phyloP scores from a whole-genome alignment of 2,113 vertebrate species.

The Hydrolagus affinis region DNA sequence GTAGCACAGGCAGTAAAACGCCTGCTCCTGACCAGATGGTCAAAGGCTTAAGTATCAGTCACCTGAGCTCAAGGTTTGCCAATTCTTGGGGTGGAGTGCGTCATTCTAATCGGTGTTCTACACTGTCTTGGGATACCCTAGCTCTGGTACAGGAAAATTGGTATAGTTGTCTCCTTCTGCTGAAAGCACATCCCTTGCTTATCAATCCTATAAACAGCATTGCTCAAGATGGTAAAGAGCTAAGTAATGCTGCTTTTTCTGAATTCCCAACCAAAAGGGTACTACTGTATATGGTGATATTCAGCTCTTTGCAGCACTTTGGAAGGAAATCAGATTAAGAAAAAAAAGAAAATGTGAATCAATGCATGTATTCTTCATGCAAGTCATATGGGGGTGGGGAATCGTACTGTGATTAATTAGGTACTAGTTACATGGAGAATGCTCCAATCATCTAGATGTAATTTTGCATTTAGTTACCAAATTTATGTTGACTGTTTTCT shows the following conservation, averaged over 20 bases:
- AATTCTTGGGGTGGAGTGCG: neutral
- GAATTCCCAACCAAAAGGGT: neutral
- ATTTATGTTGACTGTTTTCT: neutral
- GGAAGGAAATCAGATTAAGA: neutral
- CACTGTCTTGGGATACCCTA: neutral
- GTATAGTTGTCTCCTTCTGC: neutral
- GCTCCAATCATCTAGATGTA: neutral
- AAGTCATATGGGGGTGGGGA: slow-evolving; percentile 40
- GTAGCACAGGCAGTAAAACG: neutral
- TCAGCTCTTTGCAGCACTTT: neutral
- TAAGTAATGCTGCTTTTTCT: neutral
- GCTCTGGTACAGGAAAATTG: neutral
- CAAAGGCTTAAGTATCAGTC: neutral
- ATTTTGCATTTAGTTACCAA: neutral
- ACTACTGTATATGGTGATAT: neutral
- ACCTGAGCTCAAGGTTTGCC: neutral
- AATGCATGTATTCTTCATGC: neutral
- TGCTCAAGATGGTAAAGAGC: neutral
- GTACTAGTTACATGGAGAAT: neutral
- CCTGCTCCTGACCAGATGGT: slow-evolving; percentile 28
- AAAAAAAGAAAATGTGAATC: neutral
- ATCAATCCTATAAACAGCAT: neutral
- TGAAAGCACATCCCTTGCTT: neutral
- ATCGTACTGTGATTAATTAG: neutral
- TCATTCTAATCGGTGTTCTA: neutral